Conservation (phyloP, 1,140 invertebrate species). For the Lysiphlebus fabarum region DNA sequence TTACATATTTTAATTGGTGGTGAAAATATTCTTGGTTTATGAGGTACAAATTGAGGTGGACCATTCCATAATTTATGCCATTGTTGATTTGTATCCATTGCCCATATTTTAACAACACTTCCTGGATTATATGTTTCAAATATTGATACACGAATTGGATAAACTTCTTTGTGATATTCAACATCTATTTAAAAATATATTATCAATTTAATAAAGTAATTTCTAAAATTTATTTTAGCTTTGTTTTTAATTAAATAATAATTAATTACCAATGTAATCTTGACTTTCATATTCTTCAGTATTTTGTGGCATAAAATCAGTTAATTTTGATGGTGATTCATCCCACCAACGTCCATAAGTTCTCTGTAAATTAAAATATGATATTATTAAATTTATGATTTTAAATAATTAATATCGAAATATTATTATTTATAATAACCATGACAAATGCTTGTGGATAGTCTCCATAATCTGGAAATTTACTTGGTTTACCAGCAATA, state of each 20-base stretch:
- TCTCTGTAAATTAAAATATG: conserved; percentile 58
- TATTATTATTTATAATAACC: conserved; percentile 56
- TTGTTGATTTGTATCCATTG: conserved; percentile 55
- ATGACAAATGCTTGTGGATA: conserved; percentile 86
- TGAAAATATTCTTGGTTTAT: conserved; percentile 71
- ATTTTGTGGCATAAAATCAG: conserved; percentile 73
- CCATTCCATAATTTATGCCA: conserved; percentile 81
- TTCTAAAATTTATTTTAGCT: conserved; percentile 2
- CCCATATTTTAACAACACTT: conserved; percentile 79
- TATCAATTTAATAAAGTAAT: conserved; percentile 8
- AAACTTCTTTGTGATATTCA: conserved; percentile 71
- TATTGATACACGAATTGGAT: conserved; percentile 72
- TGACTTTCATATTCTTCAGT: conserved; percentile 66
- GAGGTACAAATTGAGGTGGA: conserved; percentile 60
- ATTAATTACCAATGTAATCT: conserved; percentile 76
- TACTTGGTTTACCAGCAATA: conserved; percentile 74
- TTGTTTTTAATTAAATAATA: too few relatives aligned
- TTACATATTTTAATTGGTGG: conserved; percentile 59
- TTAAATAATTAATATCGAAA: not conserved
- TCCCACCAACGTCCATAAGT: conserved; percentile 90
- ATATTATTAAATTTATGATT: conserved; percentile 10
- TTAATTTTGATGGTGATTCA: conserved; percentile 66
- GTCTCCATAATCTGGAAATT: conserved; percentile 86
- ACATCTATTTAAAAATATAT: conserved; percentile 65
- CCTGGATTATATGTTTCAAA: conserved; percentile 91